Evolutionary conservation across 2,888 invertebrate genomes (phyloP).

Genomic region (Adelphocoris suturalis): DNA sequence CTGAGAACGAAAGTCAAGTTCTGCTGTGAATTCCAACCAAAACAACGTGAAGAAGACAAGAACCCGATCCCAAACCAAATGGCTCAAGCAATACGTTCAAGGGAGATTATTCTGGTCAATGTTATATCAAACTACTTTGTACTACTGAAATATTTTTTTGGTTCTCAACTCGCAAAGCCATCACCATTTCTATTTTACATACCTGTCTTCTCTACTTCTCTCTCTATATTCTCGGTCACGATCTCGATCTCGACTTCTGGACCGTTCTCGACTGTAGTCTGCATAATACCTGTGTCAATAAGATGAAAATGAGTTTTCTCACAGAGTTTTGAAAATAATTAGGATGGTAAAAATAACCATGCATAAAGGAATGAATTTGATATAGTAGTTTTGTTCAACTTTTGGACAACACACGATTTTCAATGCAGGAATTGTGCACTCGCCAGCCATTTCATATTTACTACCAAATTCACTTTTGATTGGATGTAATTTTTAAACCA

Average conservation of each 20-base stretch:
- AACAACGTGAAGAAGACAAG: neutral
- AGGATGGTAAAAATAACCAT: no score
- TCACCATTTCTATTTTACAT: slow-evolving; percentile 6
- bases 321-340: no score
- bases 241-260: slow-evolving; percentile 88
- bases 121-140: neutral
- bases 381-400: no score
- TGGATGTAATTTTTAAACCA: no score
- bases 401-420: no score
- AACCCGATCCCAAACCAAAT: neutral
- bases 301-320: no score
- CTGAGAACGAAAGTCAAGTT: neutral
- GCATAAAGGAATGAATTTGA: no score
- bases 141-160: neutral
- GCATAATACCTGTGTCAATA: slow-evolving; percentile 79
- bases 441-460: no score
- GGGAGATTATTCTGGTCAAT: neutral
- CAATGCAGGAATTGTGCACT: no score
- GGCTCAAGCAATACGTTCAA: neutral
- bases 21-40: neutral
- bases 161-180: neutral
- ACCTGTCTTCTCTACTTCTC: slow-evolving; percentile 89
- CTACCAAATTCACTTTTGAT: no score
- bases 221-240: slow-evolving; percentile 85
- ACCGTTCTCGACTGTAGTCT: slow-evolving; percentile 85